These are phyloP conservation scores for Diadophis punctatus DNA, from an alignment of 2,113 vertebrate genomes.

Conservation along the genomic window DNA sequence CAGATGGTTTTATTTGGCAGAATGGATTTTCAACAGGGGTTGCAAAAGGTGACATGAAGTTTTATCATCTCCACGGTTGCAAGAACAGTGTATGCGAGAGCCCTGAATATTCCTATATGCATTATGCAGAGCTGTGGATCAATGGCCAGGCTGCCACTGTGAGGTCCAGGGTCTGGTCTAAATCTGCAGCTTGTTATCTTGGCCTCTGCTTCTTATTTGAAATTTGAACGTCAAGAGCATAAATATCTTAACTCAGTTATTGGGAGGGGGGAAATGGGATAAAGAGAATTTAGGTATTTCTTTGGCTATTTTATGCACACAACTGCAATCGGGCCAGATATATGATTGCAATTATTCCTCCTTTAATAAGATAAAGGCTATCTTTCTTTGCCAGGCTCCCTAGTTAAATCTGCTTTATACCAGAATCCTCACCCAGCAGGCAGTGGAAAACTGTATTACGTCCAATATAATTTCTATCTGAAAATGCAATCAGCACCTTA, in stretches of 20 bases:
- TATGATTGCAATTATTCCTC: not conserved
- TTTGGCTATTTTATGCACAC: not conserved
- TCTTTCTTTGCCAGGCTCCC: not conserved
- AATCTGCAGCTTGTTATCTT: not conserved
- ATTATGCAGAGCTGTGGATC: not conserved
- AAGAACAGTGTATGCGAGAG: not conserved
- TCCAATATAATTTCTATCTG: constrained; percentile 1
- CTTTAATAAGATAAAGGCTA: not conserved
- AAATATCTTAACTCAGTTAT: not conserved
- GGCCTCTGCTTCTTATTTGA: not conserved
- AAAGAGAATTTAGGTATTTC: not conserved
- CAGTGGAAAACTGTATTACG: constrained; percentile 1
- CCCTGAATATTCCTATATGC: not conserved
- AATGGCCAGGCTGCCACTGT: not conserved
- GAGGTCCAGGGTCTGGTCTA: not conserved
- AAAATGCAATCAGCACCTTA: not conserved
- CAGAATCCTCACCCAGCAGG: not conserved
- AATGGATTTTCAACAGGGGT: not conserved
- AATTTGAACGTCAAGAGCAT: not conserved
- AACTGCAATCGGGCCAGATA: not conserved
- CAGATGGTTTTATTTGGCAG: not conserved
- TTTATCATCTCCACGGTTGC: not conserved
- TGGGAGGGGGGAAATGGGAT: not conserved
- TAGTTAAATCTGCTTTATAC: not conserved
- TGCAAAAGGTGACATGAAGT: not conserved